A percentile compares a stretch with the other conserved stretches of the same genome.
Evolutionary conservation across 2,113 vertebrate species (phyloP).

Genomic region (Cepphus grylle): DNA sequence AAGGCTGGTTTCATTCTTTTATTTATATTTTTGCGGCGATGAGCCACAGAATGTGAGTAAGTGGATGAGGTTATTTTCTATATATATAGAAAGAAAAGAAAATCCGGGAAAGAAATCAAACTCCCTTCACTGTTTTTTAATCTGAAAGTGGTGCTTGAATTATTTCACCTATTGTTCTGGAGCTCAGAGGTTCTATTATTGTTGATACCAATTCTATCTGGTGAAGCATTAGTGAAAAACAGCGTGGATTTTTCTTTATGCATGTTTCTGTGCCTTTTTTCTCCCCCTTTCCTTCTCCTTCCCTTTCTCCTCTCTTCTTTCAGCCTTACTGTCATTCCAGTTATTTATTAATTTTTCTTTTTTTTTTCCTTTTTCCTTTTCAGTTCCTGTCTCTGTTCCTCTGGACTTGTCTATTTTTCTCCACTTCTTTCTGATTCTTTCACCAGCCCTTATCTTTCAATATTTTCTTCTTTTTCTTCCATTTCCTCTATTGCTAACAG

Average conservation of each 20-base stretch:
- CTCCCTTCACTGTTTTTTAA: background rate
- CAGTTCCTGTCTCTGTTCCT: background rate
- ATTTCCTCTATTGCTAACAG: background rate
- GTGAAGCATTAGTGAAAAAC: background rate
- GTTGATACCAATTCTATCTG: background rate
- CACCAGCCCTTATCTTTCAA: background rate
- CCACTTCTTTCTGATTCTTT: background rate
- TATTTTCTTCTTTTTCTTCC: background rate
- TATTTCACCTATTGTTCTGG: constrained; percentile 12
- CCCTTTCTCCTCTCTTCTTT: background rate
- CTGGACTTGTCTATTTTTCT: background rate
- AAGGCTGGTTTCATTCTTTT: constrained; percentile 31
- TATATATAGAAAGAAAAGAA: background rate
- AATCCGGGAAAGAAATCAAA: constrained; percentile 24
- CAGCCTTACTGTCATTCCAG: background rate
- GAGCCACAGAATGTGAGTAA: constrained; percentile 13
- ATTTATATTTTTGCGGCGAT: constrained; percentile 40
- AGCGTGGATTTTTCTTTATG: background rate
- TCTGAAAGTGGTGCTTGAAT: constrained; percentile 23
- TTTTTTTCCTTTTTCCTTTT: background rate
- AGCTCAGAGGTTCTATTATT: background rate
- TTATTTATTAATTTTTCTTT: background rate
- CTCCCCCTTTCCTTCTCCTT: background rate
- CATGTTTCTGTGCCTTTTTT: background rate
- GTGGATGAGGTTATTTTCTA: constrained; percentile 29